Percentiles rank a stretch among this genome's conserved stretches.
Conservation (phyloP, 1,140 invertebrate species). For the Panagrolaimus sp. region DNA sequence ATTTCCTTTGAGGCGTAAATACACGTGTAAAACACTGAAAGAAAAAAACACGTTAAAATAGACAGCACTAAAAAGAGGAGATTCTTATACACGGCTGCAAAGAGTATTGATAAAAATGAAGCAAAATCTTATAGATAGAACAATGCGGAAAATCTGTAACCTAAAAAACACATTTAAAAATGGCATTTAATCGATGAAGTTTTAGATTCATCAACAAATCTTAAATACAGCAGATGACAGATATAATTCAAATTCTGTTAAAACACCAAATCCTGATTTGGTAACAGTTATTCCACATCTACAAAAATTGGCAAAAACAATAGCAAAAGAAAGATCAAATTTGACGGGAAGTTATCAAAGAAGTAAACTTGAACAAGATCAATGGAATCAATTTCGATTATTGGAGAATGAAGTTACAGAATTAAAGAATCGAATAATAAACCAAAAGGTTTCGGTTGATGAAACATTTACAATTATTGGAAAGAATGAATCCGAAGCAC, state of each 20-base stretch:
- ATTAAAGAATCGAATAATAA: not conserved
- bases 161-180: too few relatives aligned
- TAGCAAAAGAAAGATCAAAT: not conserved
- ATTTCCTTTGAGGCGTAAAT: too few relatives aligned
- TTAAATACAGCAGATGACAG: not conserved
- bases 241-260: not conserved
- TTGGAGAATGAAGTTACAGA: not conserved
- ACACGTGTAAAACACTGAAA: too few relatives aligned
- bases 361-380: not conserved
- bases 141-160: too few relatives aligned
- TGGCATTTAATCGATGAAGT: too few relatives aligned
- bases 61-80: too few relatives aligned
- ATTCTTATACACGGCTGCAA: too few relatives aligned
- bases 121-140: too few relatives aligned
- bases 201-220: too few relatives aligned
- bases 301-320: too few relatives aligned
- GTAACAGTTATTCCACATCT: not conserved
- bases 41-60: too few relatives aligned
- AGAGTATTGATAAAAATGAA: too few relatives aligned
- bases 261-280: constrained; percentile 9
- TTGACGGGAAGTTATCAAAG: not conserved
- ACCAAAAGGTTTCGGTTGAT: not conserved
- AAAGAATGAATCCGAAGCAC: not conserved
- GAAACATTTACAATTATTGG: not conserved
- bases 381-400: constrained; percentile 5